Evolutionary conservation across 2,797 vertebrate species (phyloP).

Genomic region (Tolypeutes matacus): DNA sequence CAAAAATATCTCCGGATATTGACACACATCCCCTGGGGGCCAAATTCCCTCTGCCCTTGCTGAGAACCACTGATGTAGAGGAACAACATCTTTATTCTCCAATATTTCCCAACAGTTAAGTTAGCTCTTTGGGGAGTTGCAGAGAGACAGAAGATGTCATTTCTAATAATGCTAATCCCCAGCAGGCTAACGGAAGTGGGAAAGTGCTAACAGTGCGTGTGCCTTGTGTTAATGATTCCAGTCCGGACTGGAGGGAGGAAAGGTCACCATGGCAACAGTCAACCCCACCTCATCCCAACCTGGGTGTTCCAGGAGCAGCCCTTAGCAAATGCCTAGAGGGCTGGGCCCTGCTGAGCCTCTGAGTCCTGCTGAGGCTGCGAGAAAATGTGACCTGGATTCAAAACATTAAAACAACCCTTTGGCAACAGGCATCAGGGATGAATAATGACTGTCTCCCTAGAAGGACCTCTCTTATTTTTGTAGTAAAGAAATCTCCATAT

Average conservation of each 20-base stretch:
- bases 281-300: neutral
- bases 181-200: neutral
- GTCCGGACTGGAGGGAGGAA: neutral
- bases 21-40: neutral
- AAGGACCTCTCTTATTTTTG: slow-evolving; percentile 35
- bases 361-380: slow-evolving; percentile 43
- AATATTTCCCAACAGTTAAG: neutral
- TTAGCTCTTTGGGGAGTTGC: slow-evolving; percentile 22
- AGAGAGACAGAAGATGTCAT: neutral
- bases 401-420: slow-evolving; percentile 73
- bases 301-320: slow-evolving; percentile 43
- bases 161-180: neutral
- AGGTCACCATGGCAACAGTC: neutral
- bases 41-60: too few species aligned
- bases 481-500: slow-evolving; percentile 17
- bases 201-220: neutral
- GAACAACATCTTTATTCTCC: neutral
- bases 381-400: slow-evolving; percentile 69
- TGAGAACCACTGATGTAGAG: neutral
- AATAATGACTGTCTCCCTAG: slow-evolving; percentile 48
- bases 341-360: slow-evolving; percentile 8
- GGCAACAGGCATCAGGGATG: slow-evolving; percentile 7
- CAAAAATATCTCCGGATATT: neutral
- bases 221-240: neutral
- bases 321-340: neutral